phyloP scores from a whole-genome alignment of 2,797 vertebrate species.

The Pterois miles region DNA sequence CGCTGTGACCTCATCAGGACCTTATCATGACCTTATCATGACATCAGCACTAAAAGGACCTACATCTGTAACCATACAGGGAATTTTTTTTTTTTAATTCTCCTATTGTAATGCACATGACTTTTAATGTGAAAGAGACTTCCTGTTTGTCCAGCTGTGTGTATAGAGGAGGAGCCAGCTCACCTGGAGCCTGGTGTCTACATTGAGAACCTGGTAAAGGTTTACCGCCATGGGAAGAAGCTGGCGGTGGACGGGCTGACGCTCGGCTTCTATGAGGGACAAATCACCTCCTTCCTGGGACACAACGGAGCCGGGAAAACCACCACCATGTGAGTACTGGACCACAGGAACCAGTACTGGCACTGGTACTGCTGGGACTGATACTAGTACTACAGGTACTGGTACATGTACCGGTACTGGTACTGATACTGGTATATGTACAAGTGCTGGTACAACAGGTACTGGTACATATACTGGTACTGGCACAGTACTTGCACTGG shows the following conservation, averaged over 20 bases:
- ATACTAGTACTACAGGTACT: too few relatives aligned
- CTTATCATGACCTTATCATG: too few relatives aligned
- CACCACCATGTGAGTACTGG: conserved; percentile 92
- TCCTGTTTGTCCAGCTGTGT: conserved; percentile 79
- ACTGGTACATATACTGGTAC: background rate
- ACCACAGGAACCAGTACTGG: background rate
- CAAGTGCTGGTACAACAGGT: too few relatives aligned
- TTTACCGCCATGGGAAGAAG: conserved; percentile 94
- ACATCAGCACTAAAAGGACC: too few relatives aligned
- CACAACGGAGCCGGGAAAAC: conserved; percentile 99
- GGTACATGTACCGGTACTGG: background rate
- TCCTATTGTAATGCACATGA: background rate
- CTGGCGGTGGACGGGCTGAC: conserved; percentile 94
- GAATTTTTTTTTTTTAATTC: too few relatives aligned
- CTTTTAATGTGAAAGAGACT: background rate
- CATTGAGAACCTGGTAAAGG: conserved; percentile 94
- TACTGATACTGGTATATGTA: background rate
- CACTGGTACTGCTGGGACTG: background rate
- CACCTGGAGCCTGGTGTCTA: conserved; percentile 93
- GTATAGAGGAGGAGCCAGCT: conserved; percentile 91
- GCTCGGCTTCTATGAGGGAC: conserved; percentile 95
- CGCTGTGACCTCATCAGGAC: too few relatives aligned
- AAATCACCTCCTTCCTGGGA: conserved; percentile 97
- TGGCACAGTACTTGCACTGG: too few relatives aligned
- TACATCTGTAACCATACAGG: background rate